phyloP scores from a whole-genome alignment of 1,140 invertebrate species.

The Drosophila biarmipes region DNA sequence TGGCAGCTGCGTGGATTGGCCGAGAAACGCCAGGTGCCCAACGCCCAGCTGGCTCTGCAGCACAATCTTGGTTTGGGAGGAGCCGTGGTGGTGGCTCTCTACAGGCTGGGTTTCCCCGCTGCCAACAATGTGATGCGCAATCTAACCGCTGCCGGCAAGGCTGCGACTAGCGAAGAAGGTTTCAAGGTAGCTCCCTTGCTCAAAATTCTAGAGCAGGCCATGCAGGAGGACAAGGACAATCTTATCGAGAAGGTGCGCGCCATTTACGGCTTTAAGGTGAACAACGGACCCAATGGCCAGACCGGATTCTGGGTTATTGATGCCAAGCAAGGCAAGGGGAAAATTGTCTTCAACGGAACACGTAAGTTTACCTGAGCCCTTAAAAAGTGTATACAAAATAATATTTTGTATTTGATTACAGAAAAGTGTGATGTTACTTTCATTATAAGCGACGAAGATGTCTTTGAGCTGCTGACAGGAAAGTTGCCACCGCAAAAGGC shows the following conservation, averaged over 20 bases:
- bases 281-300: constrained; percentile 89
- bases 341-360: constrained; percentile 91
- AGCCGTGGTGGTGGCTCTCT: constrained; percentile 96
- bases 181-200: constrained; percentile 88
- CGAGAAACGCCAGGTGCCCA: constrained; percentile 94
- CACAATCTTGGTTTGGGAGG: constrained; percentile 99
- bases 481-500: constrained; percentile 98
- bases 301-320: constrained; percentile 96
- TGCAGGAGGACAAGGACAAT: constrained; percentile 92
- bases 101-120: constrained; percentile 92
- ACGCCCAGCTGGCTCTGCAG: constrained; percentile 94
- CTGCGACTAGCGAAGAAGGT: constrained; percentile 77
- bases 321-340: constrained; percentile 94
- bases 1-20: constrained; percentile 97
- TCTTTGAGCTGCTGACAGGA: constrained; percentile 93
- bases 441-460: constrained; percentile 93
- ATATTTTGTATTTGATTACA: constrained; percentile 64
- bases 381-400: neutral
- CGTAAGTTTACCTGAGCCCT: constrained; percentile 81
- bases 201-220: constrained; percentile 91
- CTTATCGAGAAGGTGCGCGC: constrained; percentile 94
- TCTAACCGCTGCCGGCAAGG: constrained; percentile 80
- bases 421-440: constrained; percentile 97
- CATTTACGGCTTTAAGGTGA: constrained; percentile 95
- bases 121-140: constrained; percentile 59